A percentile compares a stretch with the other conserved stretches of the same genome.
Conservation (phyloP, 1,140 invertebrate species). For the Euura lappo region DNA sequence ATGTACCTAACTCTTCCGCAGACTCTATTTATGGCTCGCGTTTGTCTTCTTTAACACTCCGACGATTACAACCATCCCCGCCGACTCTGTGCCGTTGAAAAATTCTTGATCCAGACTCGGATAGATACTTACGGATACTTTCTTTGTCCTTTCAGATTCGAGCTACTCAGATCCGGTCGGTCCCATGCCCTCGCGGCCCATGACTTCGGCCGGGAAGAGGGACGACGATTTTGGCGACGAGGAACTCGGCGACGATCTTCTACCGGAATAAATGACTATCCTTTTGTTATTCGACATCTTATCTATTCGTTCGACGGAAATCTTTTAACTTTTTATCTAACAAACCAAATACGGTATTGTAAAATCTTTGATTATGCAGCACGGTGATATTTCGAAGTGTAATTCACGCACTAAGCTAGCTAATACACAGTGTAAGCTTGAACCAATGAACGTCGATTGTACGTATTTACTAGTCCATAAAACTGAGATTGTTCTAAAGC, state of each 20-base stretch:
- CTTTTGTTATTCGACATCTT: no score
- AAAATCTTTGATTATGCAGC: no score
- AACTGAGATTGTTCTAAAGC: no score
- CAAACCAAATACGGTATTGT: no score
- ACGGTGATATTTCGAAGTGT: no score
- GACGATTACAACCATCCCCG: slow-evolving; percentile 14
- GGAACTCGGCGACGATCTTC: slow-evolving; percentile 80
- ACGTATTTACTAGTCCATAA: no score
- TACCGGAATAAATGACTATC: slow-evolving; percentile 71
- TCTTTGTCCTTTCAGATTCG: slow-evolving; percentile 61
- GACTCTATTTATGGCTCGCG: slow-evolving; percentile 37
- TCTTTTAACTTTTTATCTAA: no score
- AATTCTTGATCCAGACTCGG: background rate
- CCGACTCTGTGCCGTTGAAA: background rate
- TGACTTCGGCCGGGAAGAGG: slow-evolving; percentile 72
- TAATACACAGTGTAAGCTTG: no score
- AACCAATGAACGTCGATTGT: no score
- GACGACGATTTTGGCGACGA: slow-evolving; percentile 85
- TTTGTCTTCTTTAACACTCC: slow-evolving; percentile 24
- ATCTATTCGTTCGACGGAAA: no score
- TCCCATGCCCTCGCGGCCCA: slow-evolving; percentile 74
- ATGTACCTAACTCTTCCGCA: slow-evolving; percentile 41
- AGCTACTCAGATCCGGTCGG: slow-evolving; percentile 79
- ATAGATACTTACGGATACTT: background rate
- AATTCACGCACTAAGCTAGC: no score